These are phyloP conservation scores for Cynaeus angustus DNA, from an alignment of 2,888 invertebrate genomes.

Conservation along the genomic window DNA sequence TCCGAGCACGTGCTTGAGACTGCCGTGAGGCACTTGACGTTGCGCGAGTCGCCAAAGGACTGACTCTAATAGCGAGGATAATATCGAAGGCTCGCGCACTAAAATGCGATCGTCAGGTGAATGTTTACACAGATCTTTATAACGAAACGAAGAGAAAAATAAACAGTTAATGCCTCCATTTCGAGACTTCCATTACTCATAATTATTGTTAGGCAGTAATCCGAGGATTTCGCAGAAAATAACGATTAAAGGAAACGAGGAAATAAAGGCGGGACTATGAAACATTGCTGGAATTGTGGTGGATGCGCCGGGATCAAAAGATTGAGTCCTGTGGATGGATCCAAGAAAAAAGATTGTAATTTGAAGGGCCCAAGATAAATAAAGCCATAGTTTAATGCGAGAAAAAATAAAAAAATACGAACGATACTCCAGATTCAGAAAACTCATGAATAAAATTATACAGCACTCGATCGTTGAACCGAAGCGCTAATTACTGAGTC, in stretches of 20 bases:
- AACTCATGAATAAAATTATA: too few relatives aligned
- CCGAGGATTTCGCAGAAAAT: neutral
- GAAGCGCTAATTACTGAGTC: too few relatives aligned
- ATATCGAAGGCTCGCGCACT: slow-evolving; percentile 43
- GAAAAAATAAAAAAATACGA: too few relatives aligned
- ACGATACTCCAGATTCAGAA: too few relatives aligned
- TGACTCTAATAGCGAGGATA: slow-evolving; percentile 41
- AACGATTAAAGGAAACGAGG: neutral
- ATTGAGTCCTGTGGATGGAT: neutral
- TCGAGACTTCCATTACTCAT: slow-evolving; percentile 4
- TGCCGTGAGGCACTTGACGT: slow-evolving; percentile 33
- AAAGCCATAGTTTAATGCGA: too few relatives aligned
- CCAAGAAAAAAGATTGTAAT: too few relatives aligned
- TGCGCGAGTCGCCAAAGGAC: slow-evolving; percentile 44
- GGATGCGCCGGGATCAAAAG: slow-evolving; percentile 33
- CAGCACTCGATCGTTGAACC: too few relatives aligned
- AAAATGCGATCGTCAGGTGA: slow-evolving; percentile 39
- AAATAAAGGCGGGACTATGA: slow-evolving; percentile 4
- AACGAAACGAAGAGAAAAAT: slow-evolving; percentile 2
- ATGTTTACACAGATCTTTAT: neutral
- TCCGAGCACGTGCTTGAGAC: slow-evolving; percentile 35
- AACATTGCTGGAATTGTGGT: slow-evolving; percentile 24
- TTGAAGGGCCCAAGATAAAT: too few relatives aligned
- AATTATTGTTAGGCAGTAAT: neutral
- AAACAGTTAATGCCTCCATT: neutral